Percentiles rank a stretch among this genome's conserved stretches.
Evolutionary conservation across 2,113 vertebrate species (phyloP).

Genomic region (Apus apus): DNA sequence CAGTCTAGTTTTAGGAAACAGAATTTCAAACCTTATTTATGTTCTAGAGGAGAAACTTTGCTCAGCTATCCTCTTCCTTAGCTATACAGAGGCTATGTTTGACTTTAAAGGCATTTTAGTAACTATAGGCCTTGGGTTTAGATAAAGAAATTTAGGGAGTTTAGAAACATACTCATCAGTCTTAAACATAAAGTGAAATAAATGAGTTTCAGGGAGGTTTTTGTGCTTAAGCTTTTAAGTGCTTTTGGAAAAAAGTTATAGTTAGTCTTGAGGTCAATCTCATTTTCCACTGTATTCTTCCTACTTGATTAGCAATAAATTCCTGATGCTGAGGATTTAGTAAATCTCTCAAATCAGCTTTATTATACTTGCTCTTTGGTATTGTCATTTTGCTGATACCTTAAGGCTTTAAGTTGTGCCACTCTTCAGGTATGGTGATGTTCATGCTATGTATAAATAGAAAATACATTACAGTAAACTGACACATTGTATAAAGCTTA

Average conservation of each 20-base stretch:
- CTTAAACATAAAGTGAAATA: neutral
- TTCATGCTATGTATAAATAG: neutral
- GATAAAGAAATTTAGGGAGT: neutral
- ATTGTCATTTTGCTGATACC: neutral
- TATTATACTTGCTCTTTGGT: neutral
- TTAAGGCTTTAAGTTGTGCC: neutral
- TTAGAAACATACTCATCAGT: neutral
- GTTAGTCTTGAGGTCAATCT: neutral
- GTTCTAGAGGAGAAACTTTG: neutral
- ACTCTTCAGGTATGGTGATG: neutral
- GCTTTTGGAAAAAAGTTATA: neutral
- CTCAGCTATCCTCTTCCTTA: neutral
- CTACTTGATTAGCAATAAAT: neutral
- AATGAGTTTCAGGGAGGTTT: neutral
- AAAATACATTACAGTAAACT: neutral
- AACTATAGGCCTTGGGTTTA: neutral
- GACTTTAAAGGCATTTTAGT: neutral
- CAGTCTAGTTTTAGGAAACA: neutral
- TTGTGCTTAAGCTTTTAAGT: neutral
- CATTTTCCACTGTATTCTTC: neutral
- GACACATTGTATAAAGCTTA: neutral
- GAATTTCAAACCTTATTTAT: neutral
- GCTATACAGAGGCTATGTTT: rapidly evolving
- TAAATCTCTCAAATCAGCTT: neutral
- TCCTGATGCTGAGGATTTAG: neutral